Evolutionary conservation across 2,888 invertebrate genomes (phyloP).

Genomic region (Platycnemis pennipes): DNA sequence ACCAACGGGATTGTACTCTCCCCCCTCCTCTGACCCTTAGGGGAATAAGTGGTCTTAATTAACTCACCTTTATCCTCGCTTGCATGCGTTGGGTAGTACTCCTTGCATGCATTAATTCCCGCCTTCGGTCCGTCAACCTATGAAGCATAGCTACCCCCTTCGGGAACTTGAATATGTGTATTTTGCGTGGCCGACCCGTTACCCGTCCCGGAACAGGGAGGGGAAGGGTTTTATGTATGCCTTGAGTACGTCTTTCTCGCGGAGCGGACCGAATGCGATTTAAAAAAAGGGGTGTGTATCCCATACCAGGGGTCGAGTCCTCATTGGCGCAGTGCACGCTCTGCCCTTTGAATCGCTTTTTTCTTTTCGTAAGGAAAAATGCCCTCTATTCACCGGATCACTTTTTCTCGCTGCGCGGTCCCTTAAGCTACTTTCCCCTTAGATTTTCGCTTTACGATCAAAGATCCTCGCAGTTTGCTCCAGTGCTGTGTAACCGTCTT

Average conservation of each 20-base stretch:
- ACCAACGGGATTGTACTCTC: neutral
- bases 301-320: too few species aligned
- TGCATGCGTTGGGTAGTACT: neutral
- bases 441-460: too few species aligned
- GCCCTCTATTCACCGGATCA: too few species aligned
- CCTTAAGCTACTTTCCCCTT: too few species aligned
- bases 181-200: neutral
- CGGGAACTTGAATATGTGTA: neutral
- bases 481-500: too few species aligned
- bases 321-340: too few species aligned
- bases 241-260: neutral
- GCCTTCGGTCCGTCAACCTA: neutral
- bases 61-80: neutral
- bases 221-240: neutral
- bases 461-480: too few species aligned
- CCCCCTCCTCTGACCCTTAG: neutral
- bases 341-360: too few species aligned
- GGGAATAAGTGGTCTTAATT: neutral
- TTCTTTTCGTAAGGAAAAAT: too few species aligned
- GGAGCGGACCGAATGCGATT: neutral
- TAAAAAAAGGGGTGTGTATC: neutral
- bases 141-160: neutral
- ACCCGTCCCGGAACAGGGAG: neutral
- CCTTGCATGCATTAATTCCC: neutral
- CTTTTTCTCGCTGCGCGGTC: too few species aligned